Conservation (phyloP, 2,113 vertebrate genomes). For the Ceyx melanurus region DNA sequence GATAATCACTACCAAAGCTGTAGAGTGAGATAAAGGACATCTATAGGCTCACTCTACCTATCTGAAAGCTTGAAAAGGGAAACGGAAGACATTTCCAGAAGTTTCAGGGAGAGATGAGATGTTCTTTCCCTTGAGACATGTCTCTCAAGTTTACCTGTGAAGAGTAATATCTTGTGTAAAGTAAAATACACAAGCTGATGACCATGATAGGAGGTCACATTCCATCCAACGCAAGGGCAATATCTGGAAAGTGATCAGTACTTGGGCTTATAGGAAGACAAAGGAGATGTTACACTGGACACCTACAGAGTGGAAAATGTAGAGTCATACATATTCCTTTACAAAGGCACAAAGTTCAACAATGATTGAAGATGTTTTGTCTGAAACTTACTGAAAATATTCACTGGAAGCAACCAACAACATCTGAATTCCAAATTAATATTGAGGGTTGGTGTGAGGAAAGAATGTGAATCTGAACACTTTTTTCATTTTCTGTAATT, state of each 20-base stretch:
- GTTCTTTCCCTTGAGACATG: not conserved
- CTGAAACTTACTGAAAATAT: not conserved
- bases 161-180: not conserved
- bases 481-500: not conserved
- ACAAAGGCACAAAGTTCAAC: rapidly evolving
- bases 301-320: rapidly evolving
- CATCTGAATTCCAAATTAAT: not conserved
- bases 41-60: not conserved
- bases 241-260: not conserved
- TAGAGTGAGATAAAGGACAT: not conserved
- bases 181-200: not conserved
- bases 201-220: rapidly evolving
- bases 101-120: not conserved
- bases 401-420: not conserved
- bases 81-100: not conserved
- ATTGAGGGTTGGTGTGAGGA: not conserved
- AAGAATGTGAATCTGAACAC: not conserved
- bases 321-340: not conserved
- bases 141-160: not conserved
- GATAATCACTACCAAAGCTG: not conserved
- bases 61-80: not conserved
- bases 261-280: not conserved
- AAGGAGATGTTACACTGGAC: rapidly evolving
- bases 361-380: not conserved
- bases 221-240: not conserved